Conservation (phyloP, 2,113 vertebrate genomes). For the Microtus oregoni region DNA sequence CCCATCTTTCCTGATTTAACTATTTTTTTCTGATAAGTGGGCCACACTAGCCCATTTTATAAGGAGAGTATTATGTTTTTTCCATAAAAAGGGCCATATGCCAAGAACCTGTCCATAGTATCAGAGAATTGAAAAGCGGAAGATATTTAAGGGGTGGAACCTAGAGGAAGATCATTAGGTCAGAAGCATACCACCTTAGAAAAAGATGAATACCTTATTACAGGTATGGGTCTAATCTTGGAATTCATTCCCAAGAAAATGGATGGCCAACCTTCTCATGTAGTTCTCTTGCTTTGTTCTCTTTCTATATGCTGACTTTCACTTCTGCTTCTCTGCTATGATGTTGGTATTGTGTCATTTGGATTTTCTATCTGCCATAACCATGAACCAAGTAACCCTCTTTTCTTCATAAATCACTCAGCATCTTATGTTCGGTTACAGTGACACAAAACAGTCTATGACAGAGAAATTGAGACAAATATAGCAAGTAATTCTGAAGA, state of each 20-base stretch:
- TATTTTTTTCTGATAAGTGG: neutral
- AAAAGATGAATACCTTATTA: neutral
- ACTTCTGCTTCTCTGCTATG: neutral
- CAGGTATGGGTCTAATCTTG: neutral
- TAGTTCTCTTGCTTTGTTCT: neutral
- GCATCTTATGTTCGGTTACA: neutral
- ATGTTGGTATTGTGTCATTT: neutral
- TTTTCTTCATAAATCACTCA: neutral
- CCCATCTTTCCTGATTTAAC: neutral
- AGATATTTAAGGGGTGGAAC: neutral
- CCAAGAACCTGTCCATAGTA: neutral
- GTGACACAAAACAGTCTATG: neutral
- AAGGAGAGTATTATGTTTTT: neutral
- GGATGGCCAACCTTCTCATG: neutral
- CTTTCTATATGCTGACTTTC: fast-evolving
- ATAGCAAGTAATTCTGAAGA: neutral
- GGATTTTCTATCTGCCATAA: neutral
- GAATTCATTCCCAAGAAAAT: neutral
- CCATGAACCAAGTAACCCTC: neutral
- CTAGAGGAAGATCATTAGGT: neutral
- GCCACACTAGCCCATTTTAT: neutral
- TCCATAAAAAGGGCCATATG: neutral
- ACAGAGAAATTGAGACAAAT: neutral
- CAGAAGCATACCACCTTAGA: neutral
- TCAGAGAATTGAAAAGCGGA: neutral